Percentiles rank a stretch among this genome's conserved stretches.
Conservation (phyloP, 2,113 vertebrate genomes). For the Cacatua alba region DNA sequence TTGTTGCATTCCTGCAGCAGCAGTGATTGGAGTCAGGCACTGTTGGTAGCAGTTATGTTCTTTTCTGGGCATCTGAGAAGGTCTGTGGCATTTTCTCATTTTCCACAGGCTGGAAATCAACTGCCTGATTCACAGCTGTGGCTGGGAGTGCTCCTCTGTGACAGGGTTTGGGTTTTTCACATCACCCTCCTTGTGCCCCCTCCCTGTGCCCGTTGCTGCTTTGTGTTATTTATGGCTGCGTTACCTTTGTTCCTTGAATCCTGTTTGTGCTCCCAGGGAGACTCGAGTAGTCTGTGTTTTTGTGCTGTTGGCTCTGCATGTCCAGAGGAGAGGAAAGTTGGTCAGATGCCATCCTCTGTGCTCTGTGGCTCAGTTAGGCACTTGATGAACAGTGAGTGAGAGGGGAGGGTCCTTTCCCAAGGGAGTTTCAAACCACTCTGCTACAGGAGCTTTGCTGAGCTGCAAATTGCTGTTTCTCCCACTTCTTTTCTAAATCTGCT, state of each 20-base stretch:
- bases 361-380: neutral
- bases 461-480: neutral
- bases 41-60: neutral
- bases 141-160: accelerated
- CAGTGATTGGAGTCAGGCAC: neutral
- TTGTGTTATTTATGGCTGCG: neutral
- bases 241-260: neutral
- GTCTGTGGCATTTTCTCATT: neutral
- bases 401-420: neutral
- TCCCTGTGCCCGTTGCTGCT: neutral
- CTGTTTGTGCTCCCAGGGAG: neutral
- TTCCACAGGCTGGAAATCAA: neutral
- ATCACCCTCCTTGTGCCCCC: accelerated
- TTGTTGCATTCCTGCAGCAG: neutral
- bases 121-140: neutral
- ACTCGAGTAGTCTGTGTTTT: neutral
- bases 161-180: neutral
- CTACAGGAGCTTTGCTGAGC: neutral
- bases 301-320: neutral
- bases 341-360: neutral
- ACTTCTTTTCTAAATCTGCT: constrained; percentile 20
- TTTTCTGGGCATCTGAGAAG: neutral
- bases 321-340: neutral
- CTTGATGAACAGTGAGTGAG: neutral
- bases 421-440: neutral